Evolutionary conservation across 2,797 vertebrate genomes (phyloP).

Genomic region (Dipus sagitta): DNA sequence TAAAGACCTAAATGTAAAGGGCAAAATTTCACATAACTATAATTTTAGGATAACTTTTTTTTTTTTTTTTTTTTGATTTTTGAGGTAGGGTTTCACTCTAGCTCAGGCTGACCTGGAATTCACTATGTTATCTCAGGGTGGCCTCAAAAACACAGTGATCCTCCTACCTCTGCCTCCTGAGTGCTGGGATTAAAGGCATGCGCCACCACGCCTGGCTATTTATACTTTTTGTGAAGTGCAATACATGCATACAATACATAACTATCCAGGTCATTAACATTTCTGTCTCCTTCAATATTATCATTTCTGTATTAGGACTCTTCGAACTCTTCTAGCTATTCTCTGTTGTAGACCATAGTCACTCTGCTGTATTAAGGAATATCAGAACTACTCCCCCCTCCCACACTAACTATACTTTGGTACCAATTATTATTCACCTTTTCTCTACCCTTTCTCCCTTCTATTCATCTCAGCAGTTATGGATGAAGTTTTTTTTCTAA

Average conservation of each 20-base stretch:
- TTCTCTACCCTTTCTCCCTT: neutral
- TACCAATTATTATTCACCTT: neutral
- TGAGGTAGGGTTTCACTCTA: no score
- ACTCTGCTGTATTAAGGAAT: neutral
- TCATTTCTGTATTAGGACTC: neutral
- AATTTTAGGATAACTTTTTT: neutral
- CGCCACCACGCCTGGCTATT: neutral
- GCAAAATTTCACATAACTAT: neutral
- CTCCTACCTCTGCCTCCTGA: no score
- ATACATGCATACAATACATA: neutral
- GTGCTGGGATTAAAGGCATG: no score
- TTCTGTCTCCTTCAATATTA: neutral
- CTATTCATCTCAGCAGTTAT: neutral
- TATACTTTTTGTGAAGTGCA: neutral
- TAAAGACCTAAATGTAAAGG: slow-evolving; percentile 40
- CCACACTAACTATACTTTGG: neutral
- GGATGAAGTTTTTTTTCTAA: neutral
- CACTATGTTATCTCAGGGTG: no score
- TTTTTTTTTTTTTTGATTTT: no score
- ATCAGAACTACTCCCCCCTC: neutral
- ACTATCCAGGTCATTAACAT: neutral
- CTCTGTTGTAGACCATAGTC: neutral
- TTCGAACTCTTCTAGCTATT: neutral
- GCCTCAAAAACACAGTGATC: no score
- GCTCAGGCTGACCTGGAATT: no score